Evolutionary conservation across 2,888 invertebrate species (phyloP), one percentile per base, ranked within the genome.

Genomic region (Temnothorax unifasciatus): DNA sequence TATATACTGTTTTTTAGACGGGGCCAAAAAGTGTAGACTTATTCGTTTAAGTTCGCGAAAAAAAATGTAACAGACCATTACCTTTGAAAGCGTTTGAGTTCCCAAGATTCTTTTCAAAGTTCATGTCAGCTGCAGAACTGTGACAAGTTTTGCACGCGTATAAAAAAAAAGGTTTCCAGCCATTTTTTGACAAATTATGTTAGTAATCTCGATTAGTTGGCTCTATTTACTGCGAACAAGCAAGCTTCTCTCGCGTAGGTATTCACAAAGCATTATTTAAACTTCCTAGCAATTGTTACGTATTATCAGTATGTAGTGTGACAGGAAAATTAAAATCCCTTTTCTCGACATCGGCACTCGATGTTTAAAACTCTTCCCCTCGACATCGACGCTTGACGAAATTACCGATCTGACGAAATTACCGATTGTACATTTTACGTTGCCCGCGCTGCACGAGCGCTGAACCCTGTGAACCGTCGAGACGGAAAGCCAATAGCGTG

Each of bases 11-110:
- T 61, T 38, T 52, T 41, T 38, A 18, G 11, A 25, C 2, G 9
- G n/a, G 21, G 8, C 3, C 9, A 11, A 38, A 34, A 57, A 44
- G 21, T 44, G 11, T 25, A 41, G 54, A 41, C 15, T 59, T 59
- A 15, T 47, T n/a, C 6, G 18, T 57, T 61, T 4, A 34, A 25
- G 11, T 47, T 21, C 15, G 61, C 13, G 11, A 8, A 34, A 61
- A 61, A 74, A 61, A 74, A 9, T 25, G 41, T 57, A 59, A 74
- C 74, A n/a, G n/a, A 59, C 13, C 34, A 61, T 75, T 59, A 34
- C 5, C 15, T 59, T n/a, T n/a, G 18, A 41, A 73, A 73, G 18
- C 25, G 21, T 57, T 38, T 54, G 15, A 71, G 11, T 25, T 71
- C 52, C 54, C 21, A 34, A 15, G 29, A 21, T 9, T 71, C 9